Evolutionary conservation across 2,797 vertebrate species (phyloP).

Genomic region (Silurus aristotelis): DNA sequence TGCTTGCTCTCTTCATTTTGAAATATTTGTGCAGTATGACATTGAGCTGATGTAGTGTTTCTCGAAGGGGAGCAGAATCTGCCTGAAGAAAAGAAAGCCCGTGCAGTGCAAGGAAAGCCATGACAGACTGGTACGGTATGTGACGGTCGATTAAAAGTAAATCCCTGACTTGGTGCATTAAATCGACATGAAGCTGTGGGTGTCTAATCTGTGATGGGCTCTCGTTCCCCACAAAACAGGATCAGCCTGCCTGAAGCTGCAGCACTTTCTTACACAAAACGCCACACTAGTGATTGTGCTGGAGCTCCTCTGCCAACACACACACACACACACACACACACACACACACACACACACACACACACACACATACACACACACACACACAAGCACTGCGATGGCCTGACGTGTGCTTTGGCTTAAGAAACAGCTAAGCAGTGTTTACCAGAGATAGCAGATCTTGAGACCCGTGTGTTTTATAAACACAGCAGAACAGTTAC

Average conservation of each 20-base stretch:
- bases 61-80: constrained; percentile 11
- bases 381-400: constrained; percentile 36
- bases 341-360: neutral
- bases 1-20: neutral
- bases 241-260: constrained; percentile 77
- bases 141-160: constrained; percentile 68
- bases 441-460: constrained; percentile 38
- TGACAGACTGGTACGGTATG: constrained; percentile 55
- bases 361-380: constrained; percentile 25
- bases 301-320: constrained; percentile 64
- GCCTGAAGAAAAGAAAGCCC: constrained; percentile 21
- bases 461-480: constrained; percentile 29
- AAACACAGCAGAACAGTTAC: neutral
- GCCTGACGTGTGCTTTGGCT: constrained; percentile 40
- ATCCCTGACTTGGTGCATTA: constrained; percentile 79
- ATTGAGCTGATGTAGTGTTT: neutral
- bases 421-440: constrained; percentile 44
- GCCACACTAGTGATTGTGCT: constrained; percentile 73
- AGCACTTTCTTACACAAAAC: constrained; percentile 73
- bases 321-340: constrained; percentile 47
- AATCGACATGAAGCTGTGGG: constrained; percentile 79
- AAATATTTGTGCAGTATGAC: neutral
- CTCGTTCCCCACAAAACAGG: constrained; percentile 77
- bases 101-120: constrained; percentile 66
- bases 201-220: constrained; percentile 80